Evolutionary conservation across 2,113 vertebrate species (phyloP).

Genomic region (Cephalopholis sonnerati): DNA sequence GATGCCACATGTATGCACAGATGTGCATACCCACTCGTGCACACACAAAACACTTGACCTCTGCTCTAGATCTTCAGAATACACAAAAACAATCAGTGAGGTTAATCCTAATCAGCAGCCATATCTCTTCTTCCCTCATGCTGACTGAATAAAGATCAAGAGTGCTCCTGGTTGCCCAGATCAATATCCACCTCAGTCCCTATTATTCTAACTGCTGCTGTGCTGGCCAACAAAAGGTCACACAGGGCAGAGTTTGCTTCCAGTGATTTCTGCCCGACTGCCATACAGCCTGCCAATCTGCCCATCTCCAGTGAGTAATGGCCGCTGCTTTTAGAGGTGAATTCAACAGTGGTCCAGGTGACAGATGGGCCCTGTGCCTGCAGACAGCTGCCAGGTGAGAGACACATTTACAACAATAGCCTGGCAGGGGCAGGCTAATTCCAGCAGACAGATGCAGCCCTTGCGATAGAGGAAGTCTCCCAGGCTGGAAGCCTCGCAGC

Average conservation of each 20-base stretch:
- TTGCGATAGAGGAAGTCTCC: slow-evolving; percentile 40
- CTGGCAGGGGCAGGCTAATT: slow-evolving; percentile 59
- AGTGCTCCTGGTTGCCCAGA: slow-evolving; percentile 14
- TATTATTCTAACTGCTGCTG: slow-evolving; percentile 24
- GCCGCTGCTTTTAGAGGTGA: slow-evolving; percentile 54
- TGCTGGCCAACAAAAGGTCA: slow-evolving; percentile 48
- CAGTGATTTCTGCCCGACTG: slow-evolving; percentile 39
- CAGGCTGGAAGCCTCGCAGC: slow-evolving; percentile 27
- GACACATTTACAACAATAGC: slow-evolving; percentile 71
- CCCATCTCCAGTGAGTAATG: slow-evolving; percentile 52
- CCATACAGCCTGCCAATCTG: slow-evolving; percentile 49
- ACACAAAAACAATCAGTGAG: slow-evolving; percentile 14
- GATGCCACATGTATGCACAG: neutral
- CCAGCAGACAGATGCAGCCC: slow-evolving; percentile 61
- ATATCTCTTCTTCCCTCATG: slow-evolving; percentile 6
- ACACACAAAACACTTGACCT: slow-evolving; percentile 16
- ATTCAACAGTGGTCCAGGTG: slow-evolving; percentile 66
- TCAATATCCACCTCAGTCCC: slow-evolving; percentile 46
- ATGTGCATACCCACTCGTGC: neutral
- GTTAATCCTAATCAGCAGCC: slow-evolving; percentile 23
- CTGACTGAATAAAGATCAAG: slow-evolving; percentile 23
- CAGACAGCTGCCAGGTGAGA: slow-evolving; percentile 76
- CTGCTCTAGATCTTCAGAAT: neutral
- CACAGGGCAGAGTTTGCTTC: slow-evolving; percentile 25
- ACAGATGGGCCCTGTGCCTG: slow-evolving; percentile 76